A percentile compares a stretch with the other conserved stretches of the same genome.
Evolutionary conservation across 2,113 vertebrate species (phyloP).

Genomic region (Mastomys coucha): DNA sequence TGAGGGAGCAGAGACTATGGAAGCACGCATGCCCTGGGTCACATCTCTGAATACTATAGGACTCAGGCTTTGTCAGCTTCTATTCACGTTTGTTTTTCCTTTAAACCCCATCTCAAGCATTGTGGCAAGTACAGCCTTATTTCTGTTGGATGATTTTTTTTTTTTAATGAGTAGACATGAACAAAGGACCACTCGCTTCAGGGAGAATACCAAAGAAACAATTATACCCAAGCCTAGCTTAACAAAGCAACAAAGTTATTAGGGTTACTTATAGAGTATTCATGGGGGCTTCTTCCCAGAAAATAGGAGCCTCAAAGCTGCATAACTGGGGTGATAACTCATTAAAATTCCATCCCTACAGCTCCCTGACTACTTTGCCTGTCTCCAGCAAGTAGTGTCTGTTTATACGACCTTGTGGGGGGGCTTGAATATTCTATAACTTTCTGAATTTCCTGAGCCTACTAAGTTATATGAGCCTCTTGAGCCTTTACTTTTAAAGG

Average conservation of each 20-base stretch:
- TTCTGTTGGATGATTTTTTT: not conserved
- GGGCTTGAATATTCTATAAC: not conserved
- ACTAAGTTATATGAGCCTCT: not conserved
- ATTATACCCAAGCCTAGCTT: not conserved
- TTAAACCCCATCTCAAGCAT: not conserved
- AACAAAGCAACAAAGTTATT: not conserved
- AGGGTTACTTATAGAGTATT: not conserved
- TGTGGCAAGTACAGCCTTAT: not conserved
- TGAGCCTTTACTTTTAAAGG: not conserved
- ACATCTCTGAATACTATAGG: not conserved
- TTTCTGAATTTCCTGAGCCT: not conserved
- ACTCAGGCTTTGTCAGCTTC: not conserved
- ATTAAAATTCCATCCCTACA: not conserved
- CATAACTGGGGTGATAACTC: not conserved
- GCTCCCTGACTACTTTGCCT: not conserved
- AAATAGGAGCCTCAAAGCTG: not conserved
- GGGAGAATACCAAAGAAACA: not conserved
- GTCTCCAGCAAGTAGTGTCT: not conserved
- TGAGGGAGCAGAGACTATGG: rapidly evolving
- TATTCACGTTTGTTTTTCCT: conserved; percentile 3
- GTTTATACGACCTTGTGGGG: not conserved
- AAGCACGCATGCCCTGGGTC: not conserved
- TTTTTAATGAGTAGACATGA: not conserved
- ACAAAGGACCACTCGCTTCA: not conserved
- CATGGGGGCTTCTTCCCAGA: too few species aligned